These are phyloP conservation scores for Prosapia bicincta DNA, from an alignment of 2,888 invertebrate species.

Conservation along the genomic window DNA sequence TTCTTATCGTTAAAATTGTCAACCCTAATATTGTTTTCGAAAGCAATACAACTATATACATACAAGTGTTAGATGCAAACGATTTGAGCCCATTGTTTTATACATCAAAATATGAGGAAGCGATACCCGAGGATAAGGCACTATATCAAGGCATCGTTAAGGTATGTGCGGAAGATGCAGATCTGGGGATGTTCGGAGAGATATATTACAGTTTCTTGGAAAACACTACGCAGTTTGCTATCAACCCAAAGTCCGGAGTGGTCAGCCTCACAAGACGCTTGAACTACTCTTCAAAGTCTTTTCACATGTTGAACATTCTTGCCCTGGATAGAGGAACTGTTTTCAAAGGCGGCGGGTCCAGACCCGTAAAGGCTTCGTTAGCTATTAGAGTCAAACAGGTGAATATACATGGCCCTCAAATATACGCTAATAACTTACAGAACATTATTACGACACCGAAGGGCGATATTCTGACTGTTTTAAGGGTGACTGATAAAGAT, in stretches of 20 bases:
- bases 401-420: slow-evolving; percentile 81
- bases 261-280: slow-evolving; percentile 77
- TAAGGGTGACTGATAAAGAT: slow-evolving; percentile 79
- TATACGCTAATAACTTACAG: slow-evolving; percentile 72
- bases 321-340: slow-evolving; percentile 66
- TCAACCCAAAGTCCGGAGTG: slow-evolving; percentile 88
- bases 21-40: slow-evolving; percentile 58
- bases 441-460: slow-evolving; percentile 74
- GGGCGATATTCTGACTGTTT: slow-evolving; percentile 82
- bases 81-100: slow-evolving; percentile 92
- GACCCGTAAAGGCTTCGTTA: slow-evolving; percentile 69
- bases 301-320: slow-evolving; percentile 69
- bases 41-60: slow-evolving; percentile 65
- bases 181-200: slow-evolving; percentile 91
- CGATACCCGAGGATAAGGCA: slow-evolving; percentile 85
- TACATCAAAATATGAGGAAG: slow-evolving; percentile 78
- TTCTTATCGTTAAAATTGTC: slow-evolving; percentile 69
- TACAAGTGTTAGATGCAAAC: slow-evolving; percentile 76
- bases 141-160: slow-evolving; percentile 73
- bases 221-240: slow-evolving; percentile 76
- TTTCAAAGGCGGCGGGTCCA: slow-evolving; percentile 55
- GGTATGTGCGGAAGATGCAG: slow-evolving; percentile 90
- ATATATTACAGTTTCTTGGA: slow-evolving; percentile 90
- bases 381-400: slow-evolving; percentile 70
- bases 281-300: slow-evolving; percentile 62